Base-by-base conservation (phyloP, 1,140 invertebrate genomes). In the Drosophila gunungcola region DNA sequence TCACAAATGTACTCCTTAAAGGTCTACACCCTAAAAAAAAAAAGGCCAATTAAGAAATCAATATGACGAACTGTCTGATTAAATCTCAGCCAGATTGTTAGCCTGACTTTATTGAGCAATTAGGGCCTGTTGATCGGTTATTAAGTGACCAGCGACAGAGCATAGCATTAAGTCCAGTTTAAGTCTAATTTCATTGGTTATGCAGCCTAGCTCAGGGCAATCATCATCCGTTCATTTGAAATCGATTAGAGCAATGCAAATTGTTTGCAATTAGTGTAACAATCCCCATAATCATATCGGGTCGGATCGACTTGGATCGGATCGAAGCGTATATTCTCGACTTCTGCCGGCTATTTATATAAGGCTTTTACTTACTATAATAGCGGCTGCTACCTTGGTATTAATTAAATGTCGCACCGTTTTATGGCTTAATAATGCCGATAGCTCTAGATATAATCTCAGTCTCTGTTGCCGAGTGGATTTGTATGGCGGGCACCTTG, bases 81-180 rank as follows among this genome's bases (percentile, higher is more conserved):
- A 2, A 32, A 13, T 38, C 62, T 32, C 16, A 27, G 39, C 42
- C 43, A 5, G 43, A 4, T 45, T 21, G 61, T 16, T 51, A 41
- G 43, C 38, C 38, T 43, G 54, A 49, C 41, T 49, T 82, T 83
- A 83, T 81, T 86, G 46, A 78, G 53, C 70, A 52, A 80, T 83
- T 78, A 78, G 61, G 25, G 42, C 27, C 58, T 36, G 67, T 60
- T 56, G 69, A 81, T 77, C 65, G 42, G 54, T 43, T 51, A 54
- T 45, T 57, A 42, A 67, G 55, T 38, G 63, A 32, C 46, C 49
- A 46, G 16, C 12, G 36, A 34, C 34, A 45, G 34, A 29, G 42
- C 42, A 48, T 21, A n/a, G 32, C 32, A 73, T 68, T 68, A 45
- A 13, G 43, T 16, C 27, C 42, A 41, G 64, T 56, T 62, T 62